Conservation (phyloP, 2,888 invertebrate genomes). For the Ischnus inquisitorius region DNA sequence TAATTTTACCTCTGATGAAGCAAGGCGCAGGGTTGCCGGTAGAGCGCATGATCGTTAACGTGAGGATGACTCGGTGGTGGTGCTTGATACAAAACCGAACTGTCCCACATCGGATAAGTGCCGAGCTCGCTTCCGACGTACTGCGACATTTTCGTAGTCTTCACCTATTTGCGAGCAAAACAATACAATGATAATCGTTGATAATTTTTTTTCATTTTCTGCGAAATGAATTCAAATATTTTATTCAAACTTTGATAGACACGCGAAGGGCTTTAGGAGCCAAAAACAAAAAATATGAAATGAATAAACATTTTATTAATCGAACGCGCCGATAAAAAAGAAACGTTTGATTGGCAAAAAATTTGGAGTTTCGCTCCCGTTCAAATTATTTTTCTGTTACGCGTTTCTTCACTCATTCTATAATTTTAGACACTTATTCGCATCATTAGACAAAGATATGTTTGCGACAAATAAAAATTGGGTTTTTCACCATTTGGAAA, state of each 20-base stretch:
- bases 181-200: not conserved
- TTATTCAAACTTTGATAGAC: not conserved
- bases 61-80: constrained; percentile 81
- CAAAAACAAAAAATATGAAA: too few relatives aligned
- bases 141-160: constrained; percentile 81
- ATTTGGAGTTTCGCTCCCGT: too few relatives aligned
- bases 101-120: constrained; percentile 84
- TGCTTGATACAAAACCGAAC: constrained; percentile 83
- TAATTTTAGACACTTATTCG: too few relatives aligned
- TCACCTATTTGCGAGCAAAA: constrained; percentile 65
- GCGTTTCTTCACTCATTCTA: too few relatives aligned
- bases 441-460: too few relatives aligned
- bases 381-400: too few relatives aligned
- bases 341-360: too few relatives aligned
- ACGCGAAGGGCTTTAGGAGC: too few relatives aligned
- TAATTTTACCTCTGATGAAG: constrained; percentile 82
- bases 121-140: constrained; percentile 82
- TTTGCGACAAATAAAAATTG: too few relatives aligned
- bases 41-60: constrained; percentile 82
- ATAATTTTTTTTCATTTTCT: not conserved
- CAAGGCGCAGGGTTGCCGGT: constrained; percentile 83
- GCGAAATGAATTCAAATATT: not conserved
- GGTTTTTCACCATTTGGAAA: too few relatives aligned
- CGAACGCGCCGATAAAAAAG: not conserved
- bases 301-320: not conserved